Percentiles rank a stretch among this genome's conserved stretches.
These are phyloP conservation scores for Orbicella faveolata DNA, from an alignment of 64 coral and sea anemone species.

Conservation along the genomic window DNA sequence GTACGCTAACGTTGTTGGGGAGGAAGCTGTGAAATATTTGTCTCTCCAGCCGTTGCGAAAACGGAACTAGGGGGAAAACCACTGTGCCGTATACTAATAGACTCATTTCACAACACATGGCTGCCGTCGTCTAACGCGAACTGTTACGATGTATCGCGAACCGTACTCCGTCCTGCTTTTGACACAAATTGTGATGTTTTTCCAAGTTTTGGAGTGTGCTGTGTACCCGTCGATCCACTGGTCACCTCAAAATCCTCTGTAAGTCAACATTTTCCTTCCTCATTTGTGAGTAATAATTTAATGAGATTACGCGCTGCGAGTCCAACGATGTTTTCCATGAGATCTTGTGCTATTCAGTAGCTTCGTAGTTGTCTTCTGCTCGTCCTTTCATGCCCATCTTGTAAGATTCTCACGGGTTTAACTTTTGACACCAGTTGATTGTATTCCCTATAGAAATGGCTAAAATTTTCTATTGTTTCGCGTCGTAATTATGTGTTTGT, in stretches of 20 bases:
- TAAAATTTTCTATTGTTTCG: slow-evolving; percentile 34
- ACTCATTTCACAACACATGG: not conserved
- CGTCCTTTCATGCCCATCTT: not conserved
- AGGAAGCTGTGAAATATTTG: slow-evolving; percentile 36
- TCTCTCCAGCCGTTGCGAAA: slow-evolving; percentile 34
- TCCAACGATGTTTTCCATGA: not conserved
- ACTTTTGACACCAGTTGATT: not conserved
- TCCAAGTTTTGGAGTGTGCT: slow-evolving; percentile 1
- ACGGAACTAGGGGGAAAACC: slow-evolving; percentile 46
- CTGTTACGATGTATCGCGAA: not conserved
- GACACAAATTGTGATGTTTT: slow-evolving; percentile 2
- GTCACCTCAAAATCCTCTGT: slow-evolving; percentile 63
- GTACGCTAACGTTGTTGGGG: slow-evolving; percentile 16
- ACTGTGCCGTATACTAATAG: not conserved
- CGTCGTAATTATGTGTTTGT: slow-evolving; percentile 2
- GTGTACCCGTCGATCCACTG: slow-evolving; percentile 55
- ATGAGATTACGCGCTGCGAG: not conserved
- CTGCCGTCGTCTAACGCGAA: not conserved
- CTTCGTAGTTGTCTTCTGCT: not conserved
- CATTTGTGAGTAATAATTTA: slow-evolving; percentile 29
- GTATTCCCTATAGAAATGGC: slow-evolving; percentile 1
- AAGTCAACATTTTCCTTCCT: slow-evolving; percentile 29
- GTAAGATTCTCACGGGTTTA: slow-evolving; percentile 9
- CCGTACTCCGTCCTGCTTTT: not conserved
- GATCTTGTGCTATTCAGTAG: not conserved